Evolutionary conservation across 2,797 vertebrate species (phyloP).

Genomic region (Melanotaenia nigrans): DNA sequence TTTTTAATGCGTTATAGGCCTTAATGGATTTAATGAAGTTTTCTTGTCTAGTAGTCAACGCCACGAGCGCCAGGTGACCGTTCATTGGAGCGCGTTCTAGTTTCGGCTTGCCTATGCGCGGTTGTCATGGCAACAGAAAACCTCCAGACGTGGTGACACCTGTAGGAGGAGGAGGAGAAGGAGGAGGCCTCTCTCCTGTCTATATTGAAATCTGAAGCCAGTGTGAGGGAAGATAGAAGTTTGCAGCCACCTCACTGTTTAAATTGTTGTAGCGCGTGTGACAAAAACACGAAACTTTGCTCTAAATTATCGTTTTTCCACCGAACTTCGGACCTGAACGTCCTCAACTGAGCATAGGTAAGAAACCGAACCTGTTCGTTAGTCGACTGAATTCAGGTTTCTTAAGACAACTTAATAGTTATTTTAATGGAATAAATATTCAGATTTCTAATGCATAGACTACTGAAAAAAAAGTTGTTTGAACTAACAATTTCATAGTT

Average conservation of each 20-base stretch:
- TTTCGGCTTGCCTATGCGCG: neutral
- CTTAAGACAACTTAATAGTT: too few relatives aligned
- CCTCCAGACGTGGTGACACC: constrained; percentile 20
- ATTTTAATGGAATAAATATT: too few relatives aligned
- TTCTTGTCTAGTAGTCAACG: neutral
- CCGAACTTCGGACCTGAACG: neutral
- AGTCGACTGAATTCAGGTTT: neutral
- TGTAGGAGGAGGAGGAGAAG: constrained; percentile 12
- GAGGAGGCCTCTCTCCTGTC: neutral
- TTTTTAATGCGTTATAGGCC: neutral
- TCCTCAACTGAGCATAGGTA: constrained; percentile 34
- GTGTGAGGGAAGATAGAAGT: neutral
- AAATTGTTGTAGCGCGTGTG: neutral
- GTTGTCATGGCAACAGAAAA: constrained; percentile 50
- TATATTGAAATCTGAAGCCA: neutral
- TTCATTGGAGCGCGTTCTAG: neutral
- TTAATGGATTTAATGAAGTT: neutral
- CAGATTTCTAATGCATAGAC: too few relatives aligned
- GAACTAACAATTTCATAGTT: too few relatives aligned
- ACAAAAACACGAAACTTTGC: rapidly evolving
- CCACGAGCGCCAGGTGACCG: constrained; percentile 6
- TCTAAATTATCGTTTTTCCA: rapidly evolving
- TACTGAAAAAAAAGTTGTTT: too few relatives aligned
- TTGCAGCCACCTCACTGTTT: neutral
- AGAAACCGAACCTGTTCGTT: neutral